These are phyloP conservation scores for Musca vetustissima DNA, from an alignment of 1,140 invertebrate species.

Conservation along the genomic window DNA sequence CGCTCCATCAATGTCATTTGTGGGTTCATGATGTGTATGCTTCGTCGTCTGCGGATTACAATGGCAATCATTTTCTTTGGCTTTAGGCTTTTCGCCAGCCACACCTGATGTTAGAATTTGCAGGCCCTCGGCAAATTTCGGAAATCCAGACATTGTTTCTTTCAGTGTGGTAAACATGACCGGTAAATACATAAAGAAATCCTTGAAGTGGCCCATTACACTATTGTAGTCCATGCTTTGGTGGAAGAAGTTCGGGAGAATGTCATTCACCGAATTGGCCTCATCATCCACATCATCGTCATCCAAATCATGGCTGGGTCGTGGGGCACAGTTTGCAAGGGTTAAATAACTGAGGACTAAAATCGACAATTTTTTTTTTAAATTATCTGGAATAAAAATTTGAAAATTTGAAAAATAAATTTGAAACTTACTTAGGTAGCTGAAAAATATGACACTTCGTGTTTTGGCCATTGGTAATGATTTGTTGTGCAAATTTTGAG, in stretches of 20 bases:
- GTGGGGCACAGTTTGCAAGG: not conserved
- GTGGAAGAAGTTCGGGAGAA: constrained; percentile 8
- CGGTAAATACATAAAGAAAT: constrained; percentile 52
- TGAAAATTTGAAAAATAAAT: no score
- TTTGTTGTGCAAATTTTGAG: not conserved
- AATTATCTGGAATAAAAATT: not conserved
- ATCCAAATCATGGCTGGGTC: constrained; percentile 3
- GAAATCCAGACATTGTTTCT: constrained; percentile 50
- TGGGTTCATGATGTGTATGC: no score
- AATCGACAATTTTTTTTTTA: not conserved
- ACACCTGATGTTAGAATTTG: constrained; percentile 40
- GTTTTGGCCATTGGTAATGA: not conserved
- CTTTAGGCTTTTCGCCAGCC: not conserved
- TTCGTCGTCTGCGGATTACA: constrained; percentile 29
- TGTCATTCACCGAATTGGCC: not conserved
- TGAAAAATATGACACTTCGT: not conserved
- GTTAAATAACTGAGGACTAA: not conserved
- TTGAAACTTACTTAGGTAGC: not conserved
- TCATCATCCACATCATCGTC: constrained; percentile 6
- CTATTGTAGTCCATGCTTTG: constrained; percentile 42
- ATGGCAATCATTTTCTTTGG: constrained; percentile 41
- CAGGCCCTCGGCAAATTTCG: constrained; percentile 49
- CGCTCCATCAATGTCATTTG: no score
- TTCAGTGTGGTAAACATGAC: constrained; percentile 52
- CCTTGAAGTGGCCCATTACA: constrained; percentile 48